Base-by-base conservation (phyloP, 2,888 invertebrate genomes). In the Troides oblongomaculatus region DNA sequence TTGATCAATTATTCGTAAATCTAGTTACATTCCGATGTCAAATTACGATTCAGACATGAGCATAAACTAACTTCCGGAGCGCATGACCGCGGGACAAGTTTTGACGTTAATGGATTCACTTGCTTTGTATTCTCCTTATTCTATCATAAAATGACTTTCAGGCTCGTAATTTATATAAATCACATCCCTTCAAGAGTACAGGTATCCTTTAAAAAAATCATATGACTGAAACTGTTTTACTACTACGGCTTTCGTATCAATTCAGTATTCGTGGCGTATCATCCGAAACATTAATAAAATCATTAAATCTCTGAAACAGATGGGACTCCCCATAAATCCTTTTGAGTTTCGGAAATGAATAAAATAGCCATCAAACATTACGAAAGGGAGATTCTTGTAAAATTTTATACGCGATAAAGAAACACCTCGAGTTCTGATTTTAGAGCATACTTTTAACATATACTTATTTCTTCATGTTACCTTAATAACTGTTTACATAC, bases 51-150 rank as follows among this genome's bases (percentile, higher is more conserved):
- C 25, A 57, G 57, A 62, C 62, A 23, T 12, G 65, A 59, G 59
- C 23, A 43, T 39, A 62, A 62, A 60, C 56, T 62, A n/a, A 67
- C 21, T 43, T 50, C 46, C 14, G n/a, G 12, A 5, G 23, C 30
- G 30, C 23, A 21, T 53, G 50, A 21, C 60, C 62, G 57, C 12
- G n/a, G 58, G 6, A 30, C 61, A 62, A 68, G 62, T 67, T 57
- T 25, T 2, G 68, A 68, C 62, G 57, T 56, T 68, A 58, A 62
- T 68, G 57, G 62, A 68, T 62, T 62, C 58, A 62, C 62, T 62
- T 68, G 58, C 43, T 23, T 36, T 62, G 62, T 62, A 62, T 59
- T 25, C 50, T 17, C 46, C 14, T 12, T 5, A 2, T 1, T 50
- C 10, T 50, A 14, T 50, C 50, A 14, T 17, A 50, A 17, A 39